Evolutionary conservation across 2,888 invertebrate genomes (phyloP), one percentile per base, ranked within the genome.

Genomic region (Drosophila lacicola): DNA sequence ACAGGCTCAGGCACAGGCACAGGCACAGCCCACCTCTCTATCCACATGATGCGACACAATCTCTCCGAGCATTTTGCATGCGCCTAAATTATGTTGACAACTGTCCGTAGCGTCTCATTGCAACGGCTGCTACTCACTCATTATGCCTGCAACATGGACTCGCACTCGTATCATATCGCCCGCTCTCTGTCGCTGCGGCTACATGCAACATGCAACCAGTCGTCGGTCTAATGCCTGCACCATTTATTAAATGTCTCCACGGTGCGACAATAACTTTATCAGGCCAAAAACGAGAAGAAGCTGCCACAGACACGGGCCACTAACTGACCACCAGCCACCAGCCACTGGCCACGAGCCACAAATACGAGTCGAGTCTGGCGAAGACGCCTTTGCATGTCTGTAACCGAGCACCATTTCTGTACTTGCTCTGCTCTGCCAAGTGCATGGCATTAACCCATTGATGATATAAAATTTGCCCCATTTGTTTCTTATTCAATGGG

Each of bases 181-280:
- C 74, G 76, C 76, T 77, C 82, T 53, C 60, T 58, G 76, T 60
- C 34, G 42, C 45, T 55, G 55, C 44, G 39, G 64, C 37, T 49
- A 55, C 68, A 74, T 71, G 65, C 80, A 76, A 76, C 64, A 53
- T 71, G 62, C 64, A 67, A 72, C 70, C 80, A 53, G 73, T 65
- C 63, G 65, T 68, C 47, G 77, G 68, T 82, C 88, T 89, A 87
- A 88, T 88, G 89, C 90, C 87, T 90, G 89, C 79, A 84, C 84
- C 90, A 90, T 90, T 89, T 89, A 89, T 90, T 90, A 90, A 89
- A 90, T 89, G 88, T 88, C 90, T 88, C 73, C 80, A 70, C 65
- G 69, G 74, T 83, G 87, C 76, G 90, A 88, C 90, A 91, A 90
- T 90, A 90, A 90, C 90, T 91, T 91, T 90, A 90, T 91, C 91